Percentiles rank a stretch among this genome's conserved stretches.
Evolutionary conservation across 2,797 vertebrate species (phyloP).

Genomic region (Eulemur mongoz): DNA sequence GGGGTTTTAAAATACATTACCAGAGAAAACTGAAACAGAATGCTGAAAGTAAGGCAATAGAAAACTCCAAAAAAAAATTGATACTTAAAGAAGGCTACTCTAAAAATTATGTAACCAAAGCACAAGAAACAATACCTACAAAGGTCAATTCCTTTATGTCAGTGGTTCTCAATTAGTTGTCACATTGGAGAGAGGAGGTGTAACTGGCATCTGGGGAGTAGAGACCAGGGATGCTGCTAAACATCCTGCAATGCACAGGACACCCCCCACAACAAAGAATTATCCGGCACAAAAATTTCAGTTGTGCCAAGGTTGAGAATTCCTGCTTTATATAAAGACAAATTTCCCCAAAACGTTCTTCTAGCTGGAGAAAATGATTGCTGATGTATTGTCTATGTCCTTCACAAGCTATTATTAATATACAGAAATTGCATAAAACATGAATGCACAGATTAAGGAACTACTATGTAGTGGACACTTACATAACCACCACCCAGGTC

Average conservation of each 20-base stretch:
- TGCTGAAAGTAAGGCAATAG: background rate
- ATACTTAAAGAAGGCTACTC: background rate
- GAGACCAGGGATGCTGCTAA: background rate
- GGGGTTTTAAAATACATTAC: conserved; percentile 37
- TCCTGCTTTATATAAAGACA: background rate
- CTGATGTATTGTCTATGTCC: background rate
- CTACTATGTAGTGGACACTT: background rate
- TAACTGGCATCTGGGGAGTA: background rate
- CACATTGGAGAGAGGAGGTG: rapidly evolving
- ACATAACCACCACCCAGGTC: background rate
- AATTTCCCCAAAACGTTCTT: background rate
- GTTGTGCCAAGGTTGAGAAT: background rate
- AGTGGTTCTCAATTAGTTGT: background rate
- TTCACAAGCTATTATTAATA: background rate
- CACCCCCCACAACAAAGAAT: background rate
- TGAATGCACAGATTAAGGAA: background rate
- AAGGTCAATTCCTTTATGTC: background rate
- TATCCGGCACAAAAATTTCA: background rate
- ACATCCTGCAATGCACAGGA: background rate
- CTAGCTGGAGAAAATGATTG: background rate
- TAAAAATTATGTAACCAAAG: background rate
- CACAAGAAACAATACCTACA: background rate
- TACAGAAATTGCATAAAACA: background rate
- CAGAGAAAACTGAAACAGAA: conserved; percentile 41
- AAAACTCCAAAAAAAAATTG: background rate